Evolutionary conservation across 2,888 invertebrate species (phyloP), one percentile per base, ranked within the genome.

Genomic region (Pediacus dermestoides): DNA sequence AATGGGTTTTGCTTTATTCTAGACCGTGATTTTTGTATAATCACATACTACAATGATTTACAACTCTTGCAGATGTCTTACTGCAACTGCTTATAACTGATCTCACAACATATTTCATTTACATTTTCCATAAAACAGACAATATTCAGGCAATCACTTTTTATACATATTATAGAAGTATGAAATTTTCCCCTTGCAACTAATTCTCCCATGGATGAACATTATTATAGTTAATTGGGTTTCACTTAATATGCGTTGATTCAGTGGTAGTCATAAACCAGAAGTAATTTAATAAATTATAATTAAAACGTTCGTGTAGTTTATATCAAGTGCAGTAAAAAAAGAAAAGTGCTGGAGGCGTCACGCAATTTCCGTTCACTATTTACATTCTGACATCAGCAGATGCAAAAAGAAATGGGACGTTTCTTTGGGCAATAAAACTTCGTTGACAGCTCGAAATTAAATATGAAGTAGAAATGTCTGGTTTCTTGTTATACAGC

Each of bases 401-500:
- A 62, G 60, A 61, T 54, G 55, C 52, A 52, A 55, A 60, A 61
- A 60, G 55, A 60, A 57, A 57, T 54, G 53, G 53, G 52, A 55
- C 53, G 53, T 52, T 52, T 59, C 59, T 58, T 52, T 51, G 54
- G 57, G 60, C 60, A 58, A 63, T 63, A 63, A 61, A 63, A 61
- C 61, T 61, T 58, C 42, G 55, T 48, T 60, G 61, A 61, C 61
- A 60, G 61, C 52, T 50, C 54, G 43, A 61, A 61, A 60, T 61
- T 61, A 61, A 61, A 61, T 60, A 58, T 60, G 59, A 60, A 60
- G 58, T 60, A 49, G 57, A 57, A 57, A 55, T 53, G 59, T 57
- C 57, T 28, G 28, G 13, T 18, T 18, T n/a, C n/a, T n/a, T n/a
- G n/a, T n/a, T n/a, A n/a, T 50, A 44, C 45, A 50, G 30, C 48